Conservation (phyloP, 2,113 vertebrate species). For the Ramphastos sulfuratus region DNA sequence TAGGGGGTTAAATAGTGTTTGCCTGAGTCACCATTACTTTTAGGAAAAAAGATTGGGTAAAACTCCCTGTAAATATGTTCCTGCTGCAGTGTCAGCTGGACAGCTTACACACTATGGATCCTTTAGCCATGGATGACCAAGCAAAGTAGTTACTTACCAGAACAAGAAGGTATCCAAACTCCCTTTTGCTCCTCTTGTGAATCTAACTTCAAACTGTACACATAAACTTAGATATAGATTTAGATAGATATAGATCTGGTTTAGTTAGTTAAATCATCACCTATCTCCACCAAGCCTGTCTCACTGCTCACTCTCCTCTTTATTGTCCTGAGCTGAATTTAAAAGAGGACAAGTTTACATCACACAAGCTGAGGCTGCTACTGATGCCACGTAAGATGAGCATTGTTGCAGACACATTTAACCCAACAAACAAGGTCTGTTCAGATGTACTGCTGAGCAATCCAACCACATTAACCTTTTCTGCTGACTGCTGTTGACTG, state of each 20-base stretch:
- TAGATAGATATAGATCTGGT: neutral
- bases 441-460: constrained; percentile 14
- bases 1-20: neutral
- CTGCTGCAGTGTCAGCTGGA: neutral
- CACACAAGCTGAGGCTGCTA: neutral
- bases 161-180: neutral
- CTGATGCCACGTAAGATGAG: neutral
- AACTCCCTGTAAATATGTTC: neutral
- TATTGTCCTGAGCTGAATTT: neutral
- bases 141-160: neutral
- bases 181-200: neutral
- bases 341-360: neutral
- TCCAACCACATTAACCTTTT: constrained; percentile 44
- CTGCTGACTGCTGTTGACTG: constrained; percentile 54
- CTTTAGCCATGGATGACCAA: neutral
- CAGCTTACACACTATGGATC: neutral
- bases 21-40: neutral
- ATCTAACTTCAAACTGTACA: neutral
- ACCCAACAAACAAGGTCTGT: neutral
- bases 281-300: neutral
- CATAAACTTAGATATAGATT: neutral
- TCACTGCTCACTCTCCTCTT: neutral
- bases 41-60: neutral
- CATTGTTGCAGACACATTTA: neutral
- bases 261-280: neutral